A percentile compares a stretch with the other conserved stretches of the same genome.
phyloP scores from a whole-genome alignment of 2,113 vertebrate species.

The Willisornis vidua region DNA sequence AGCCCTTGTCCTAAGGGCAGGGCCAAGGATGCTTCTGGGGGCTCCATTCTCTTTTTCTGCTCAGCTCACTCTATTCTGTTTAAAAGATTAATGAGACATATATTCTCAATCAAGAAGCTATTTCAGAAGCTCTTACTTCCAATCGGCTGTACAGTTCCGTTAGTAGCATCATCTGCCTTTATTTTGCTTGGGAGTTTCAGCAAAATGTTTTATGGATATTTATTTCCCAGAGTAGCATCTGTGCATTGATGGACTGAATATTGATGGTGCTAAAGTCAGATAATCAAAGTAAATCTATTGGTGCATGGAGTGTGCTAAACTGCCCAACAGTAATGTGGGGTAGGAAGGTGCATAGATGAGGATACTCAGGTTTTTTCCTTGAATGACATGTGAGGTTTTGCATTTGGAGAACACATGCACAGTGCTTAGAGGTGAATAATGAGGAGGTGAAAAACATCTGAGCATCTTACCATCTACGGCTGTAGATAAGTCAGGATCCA shows the following conservation, averaged over 20 bases:
- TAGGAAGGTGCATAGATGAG: background rate
- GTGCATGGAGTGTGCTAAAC: background rate
- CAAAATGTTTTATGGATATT: background rate
- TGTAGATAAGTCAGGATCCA: background rate
- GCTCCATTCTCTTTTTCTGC: background rate
- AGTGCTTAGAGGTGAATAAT: background rate
- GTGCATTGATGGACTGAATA: background rate
- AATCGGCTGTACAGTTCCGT: background rate
- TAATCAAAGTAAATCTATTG: background rate
- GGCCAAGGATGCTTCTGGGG: background rate
- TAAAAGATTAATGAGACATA: slow-evolving; percentile 60
- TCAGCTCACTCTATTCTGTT: background rate
- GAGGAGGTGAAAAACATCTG: background rate
- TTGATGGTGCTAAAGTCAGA: background rate
- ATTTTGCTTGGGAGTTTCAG: background rate
- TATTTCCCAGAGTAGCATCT: slow-evolving; percentile 10
- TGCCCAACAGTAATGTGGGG: background rate
- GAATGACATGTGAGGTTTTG: background rate
- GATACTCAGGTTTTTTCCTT: background rate
- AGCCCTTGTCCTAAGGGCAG: background rate
- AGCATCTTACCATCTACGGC: background rate
- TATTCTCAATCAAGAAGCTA: slow-evolving; percentile 12
- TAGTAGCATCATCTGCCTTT: background rate
- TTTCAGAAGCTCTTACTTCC: slow-evolving; percentile 45
- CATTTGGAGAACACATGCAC: background rate